Base-by-base conservation (phyloP, 2,888 invertebrate species). In the Acronicta aceris region DNA sequence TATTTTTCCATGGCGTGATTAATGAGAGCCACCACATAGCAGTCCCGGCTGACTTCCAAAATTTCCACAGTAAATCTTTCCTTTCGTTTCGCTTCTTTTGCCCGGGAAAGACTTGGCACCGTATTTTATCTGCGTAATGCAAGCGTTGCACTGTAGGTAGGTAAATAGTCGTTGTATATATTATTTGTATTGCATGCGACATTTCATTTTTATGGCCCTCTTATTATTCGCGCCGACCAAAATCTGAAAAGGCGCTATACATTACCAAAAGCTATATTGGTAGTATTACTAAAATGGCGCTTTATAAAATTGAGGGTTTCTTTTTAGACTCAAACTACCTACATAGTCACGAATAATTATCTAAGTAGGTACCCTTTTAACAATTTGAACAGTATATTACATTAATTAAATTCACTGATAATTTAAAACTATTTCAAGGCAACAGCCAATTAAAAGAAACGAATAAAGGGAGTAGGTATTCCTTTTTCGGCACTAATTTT, bases 31-130 rank as follows among this genome's bases (percentile, higher is more conserved):
- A 86, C 90, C 89, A 88, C 89, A 88, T 88, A 86, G 83, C 83
- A 88, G 83, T 82, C 84, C 91, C 89, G 94, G 94, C 94, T 92
- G 87, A 92, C 93, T 93, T 94, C 94, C 94, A 94, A 94, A 94
- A 94, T 92, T 93, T 91, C 81, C 86, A 82, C 89, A 86, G 81
- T 94, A 94, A 94, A 94, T 94, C 91, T 89, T 81, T 75, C 75
- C 84, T 87, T 90, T 92, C 90, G 87, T 89, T 92, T 87, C 91
- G 89, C 87, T 93, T 92, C 94, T 94, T 94, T 93, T 93, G 88
- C 89, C 82, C 81, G 81, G 71, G 83, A 78, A 89, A 89, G 91
- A 93, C 92, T 94, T 94, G 94, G 94, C 94, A 94, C 84, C 88
- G 89, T 92, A 90, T 89, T 91, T 93, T 92, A 93, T 94, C 89